phyloP scores from a whole-genome alignment of 23 tunicate species.

The Botrylloides violaceus region DNA sequence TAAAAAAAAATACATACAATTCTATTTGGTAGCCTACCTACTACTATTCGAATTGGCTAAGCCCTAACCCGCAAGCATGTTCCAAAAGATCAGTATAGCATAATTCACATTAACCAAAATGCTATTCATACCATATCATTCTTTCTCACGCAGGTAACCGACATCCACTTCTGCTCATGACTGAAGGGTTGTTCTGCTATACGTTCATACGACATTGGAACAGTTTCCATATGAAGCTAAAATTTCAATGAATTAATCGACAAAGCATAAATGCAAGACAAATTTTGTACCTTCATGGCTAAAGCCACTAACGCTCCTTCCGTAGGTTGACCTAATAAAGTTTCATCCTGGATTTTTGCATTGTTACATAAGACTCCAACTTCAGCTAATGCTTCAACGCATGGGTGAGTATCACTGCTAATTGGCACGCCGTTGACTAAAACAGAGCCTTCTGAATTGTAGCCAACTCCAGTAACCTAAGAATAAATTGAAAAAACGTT shows the following conservation, averaged over 20 bases:
- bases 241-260: not conserved
- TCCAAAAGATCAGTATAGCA: too few species aligned
- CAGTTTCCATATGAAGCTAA: constrained; percentile 42
- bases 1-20: too few species aligned
- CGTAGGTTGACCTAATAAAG: constrained; percentile 88
- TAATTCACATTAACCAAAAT: too few species aligned
- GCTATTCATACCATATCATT: constrained; percentile 30
- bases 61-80: too few species aligned
- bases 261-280: not conserved
- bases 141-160: constrained; percentile 47
- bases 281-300: constrained; percentile 63
- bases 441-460: constrained; percentile 59
- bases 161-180: constrained; percentile 88
- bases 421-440: constrained; percentile 24
- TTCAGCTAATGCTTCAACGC: constrained; percentile 50
- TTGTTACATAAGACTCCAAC: constrained; percentile 77
- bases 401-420: constrained; percentile 28
- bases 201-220: constrained; percentile 27
- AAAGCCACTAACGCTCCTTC: constrained; percentile 93
- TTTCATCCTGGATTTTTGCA: constrained; percentile 42
- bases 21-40: too few species aligned
- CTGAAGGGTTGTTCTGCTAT: constrained; percentile 70
- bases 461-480: constrained; percentile 89
- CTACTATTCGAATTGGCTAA: too few species aligned
- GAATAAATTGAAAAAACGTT: not conserved